Evolutionary conservation across 2,797 vertebrate species (phyloP), one percentile per base, ranked within the genome.

Genomic region (Manis crassicaudata): DNA sequence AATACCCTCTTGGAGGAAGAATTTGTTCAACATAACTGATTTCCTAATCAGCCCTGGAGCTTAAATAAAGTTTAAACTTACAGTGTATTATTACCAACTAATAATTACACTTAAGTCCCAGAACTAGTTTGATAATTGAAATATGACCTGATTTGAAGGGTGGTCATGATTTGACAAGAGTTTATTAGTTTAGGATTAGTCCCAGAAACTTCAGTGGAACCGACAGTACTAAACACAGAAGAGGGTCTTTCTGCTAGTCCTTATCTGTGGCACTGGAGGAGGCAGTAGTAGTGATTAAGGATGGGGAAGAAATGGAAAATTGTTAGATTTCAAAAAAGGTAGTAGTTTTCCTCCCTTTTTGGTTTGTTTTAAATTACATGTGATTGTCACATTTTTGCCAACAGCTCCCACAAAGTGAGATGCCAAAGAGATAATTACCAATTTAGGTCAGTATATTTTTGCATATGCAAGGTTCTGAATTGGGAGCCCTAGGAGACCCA

Each of bases 121-220:
- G n/a, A 88, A 63, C 76, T 90, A 65, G 14, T 80, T 92, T 94
- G 54, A 35, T 35, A 65, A 87, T 65, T 94, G 83, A 76, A 94
- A 72, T 83, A 43, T 6, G n/a, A 75, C 62, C 29, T 88, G 37
- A 68, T 70, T 90, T 73, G 54, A 94, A 90, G 40, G 60, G 60
- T 94, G 37, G 29, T 94, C 86, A 84, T 17, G 90, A 21, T 80
- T 76, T 88, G 81, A 63, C 35, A 79, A 21, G 70, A 46, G 2
- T 72, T 75, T 46, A 27, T 90, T 93, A 72, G 56, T 20, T 88
- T 14, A 67, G 18, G 46, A 11, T 90, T 87, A 84, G 58, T 80
- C 40, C 70, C 32, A 85, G 84, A 92, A 60, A 58, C n/a, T 94
- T 54, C 32, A 37, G 5, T 40, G 85, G 11, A 65, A 5, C 46